A percentile compares a stretch with the other conserved stretches of the same genome.
Evolutionary conservation across 2,113 vertebrate genomes (phyloP).

Genomic region (Microcebus tavaratra): DNA sequence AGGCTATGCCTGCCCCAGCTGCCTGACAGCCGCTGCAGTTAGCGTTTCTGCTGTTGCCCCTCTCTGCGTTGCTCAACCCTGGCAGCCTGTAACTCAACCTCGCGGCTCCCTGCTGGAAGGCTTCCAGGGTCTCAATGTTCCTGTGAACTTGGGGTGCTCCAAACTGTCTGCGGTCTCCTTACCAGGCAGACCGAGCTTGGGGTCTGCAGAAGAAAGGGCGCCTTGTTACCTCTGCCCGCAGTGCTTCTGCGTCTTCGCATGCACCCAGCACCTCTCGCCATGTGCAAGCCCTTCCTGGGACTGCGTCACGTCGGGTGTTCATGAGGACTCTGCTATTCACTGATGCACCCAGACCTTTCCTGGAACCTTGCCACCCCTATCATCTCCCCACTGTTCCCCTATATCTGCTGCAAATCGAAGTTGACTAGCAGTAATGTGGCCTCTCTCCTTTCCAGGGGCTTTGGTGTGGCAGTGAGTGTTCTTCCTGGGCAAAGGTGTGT

Average conservation of each 20-base stretch:
- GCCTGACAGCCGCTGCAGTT: background rate
- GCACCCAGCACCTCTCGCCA: background rate
- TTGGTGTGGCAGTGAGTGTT: background rate
- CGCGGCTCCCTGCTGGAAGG: conserved; percentile 55
- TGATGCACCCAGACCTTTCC: background rate
- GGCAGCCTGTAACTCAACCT: conserved; percentile 35
- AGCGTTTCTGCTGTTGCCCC: background rate
- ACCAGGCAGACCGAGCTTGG: background rate
- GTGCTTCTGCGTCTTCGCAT: conserved; percentile 24
- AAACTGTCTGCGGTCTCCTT: conserved; percentile 61
- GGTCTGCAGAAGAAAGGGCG: conserved; percentile 20
- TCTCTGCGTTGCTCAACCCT: background rate
- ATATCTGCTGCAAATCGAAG: background rate
- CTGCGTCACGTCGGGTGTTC: background rate
- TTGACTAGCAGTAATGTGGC: background rate
- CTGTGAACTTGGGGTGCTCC: conserved; percentile 40
- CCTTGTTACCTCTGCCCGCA: conserved; percentile 3
- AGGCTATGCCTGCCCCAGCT: background rate
- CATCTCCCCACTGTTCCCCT: background rate
- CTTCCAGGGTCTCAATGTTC: conserved; percentile 49
- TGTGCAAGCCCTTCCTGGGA: background rate
- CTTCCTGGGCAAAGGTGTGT: background rate
- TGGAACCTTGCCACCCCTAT: background rate
- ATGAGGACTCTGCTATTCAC: background rate
- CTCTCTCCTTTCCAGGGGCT: background rate